phyloP scores from a whole-genome alignment of 2,797 vertebrate genomes.

The Epinephelus coioides region DNA sequence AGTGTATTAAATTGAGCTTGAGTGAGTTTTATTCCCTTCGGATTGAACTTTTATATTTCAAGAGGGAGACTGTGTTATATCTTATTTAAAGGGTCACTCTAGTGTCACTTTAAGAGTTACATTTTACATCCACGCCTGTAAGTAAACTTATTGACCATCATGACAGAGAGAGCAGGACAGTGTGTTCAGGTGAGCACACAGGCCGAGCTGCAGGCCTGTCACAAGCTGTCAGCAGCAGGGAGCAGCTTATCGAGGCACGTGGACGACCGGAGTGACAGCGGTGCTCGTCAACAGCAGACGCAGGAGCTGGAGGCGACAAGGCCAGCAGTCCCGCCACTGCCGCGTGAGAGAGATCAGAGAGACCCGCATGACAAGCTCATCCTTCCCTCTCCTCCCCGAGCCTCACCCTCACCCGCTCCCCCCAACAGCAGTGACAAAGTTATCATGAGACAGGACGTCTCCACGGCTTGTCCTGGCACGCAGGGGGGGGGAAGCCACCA shows the following conservation, averaged over 20 bases:
- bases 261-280: conserved; percentile 67
- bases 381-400: conserved; percentile 11
- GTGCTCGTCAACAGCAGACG: conserved; percentile 44
- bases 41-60: neutral
- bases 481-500: conserved; percentile 15
- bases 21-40: neutral
- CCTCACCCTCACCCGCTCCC: neutral
- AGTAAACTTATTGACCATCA: conserved; percentile 17
- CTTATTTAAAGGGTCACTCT: neutral
- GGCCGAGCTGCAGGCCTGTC: conserved; percentile 53
- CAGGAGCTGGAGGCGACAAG: conserved; percentile 66
- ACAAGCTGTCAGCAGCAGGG: conserved; percentile 61
- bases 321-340: conserved; percentile 31
- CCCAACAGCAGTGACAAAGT: conserved; percentile 54
- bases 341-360: conserved; percentile 48
- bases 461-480: conserved; percentile 31
- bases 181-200: conserved; percentile 61
- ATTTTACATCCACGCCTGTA: neutral
- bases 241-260: conserved; percentile 38
- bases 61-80: neutral
- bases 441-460: conserved; percentile 60
- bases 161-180: conserved; percentile 28
- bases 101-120: neutral
- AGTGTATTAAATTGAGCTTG: neutral
- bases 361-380: conserved; percentile 52